Percentiles rank a stretch among this genome's conserved stretches.
Evolutionary conservation across 2,888 invertebrate species (phyloP).

Genomic region (Hydrotaea cyrtoneurina): DNA sequence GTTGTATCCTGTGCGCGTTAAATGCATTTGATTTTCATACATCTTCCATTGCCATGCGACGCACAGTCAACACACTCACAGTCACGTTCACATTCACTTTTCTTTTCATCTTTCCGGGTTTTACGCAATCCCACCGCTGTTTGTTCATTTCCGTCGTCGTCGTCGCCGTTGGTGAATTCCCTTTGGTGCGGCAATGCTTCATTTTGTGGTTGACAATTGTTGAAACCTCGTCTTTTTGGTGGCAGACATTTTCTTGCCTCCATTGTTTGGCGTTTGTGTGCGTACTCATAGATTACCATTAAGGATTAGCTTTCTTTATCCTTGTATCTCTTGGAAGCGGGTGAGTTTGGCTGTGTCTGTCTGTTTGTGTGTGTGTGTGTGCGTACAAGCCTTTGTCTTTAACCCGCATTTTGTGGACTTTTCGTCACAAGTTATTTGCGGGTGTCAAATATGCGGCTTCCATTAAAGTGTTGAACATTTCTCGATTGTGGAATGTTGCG

Average conservation of each 20-base stretch:
- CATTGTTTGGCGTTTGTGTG: neutral
- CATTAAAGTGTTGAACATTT: neutral
- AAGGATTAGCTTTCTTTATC: constrained; percentile 14
- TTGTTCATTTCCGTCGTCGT: too few species aligned
- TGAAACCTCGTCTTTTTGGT: neutral
- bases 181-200: neutral
- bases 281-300: neutral
- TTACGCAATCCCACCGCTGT: too few species aligned
- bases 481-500: constrained; percentile 5
- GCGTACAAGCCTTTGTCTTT: neutral
- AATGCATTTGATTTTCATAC: constrained; percentile 59
- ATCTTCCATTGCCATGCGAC: constrained; percentile 35
- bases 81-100: neutral
- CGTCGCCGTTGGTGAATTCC: neutral
- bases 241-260: neutral
- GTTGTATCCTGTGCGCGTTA: constrained; percentile 41
- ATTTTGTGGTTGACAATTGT: neutral
- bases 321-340: neutral
- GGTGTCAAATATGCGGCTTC: constrained; percentile 9
- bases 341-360: neutral
- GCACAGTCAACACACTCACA: neutral
- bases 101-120: neutral
- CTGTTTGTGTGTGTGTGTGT: neutral
- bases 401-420: constrained; percentile 5
- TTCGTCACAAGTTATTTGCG: neutral